Evolutionary conservation across 2,113 vertebrate species (phyloP), one percentile per base, ranked within the genome.

Genomic region (Platichthys flesus): DNA sequence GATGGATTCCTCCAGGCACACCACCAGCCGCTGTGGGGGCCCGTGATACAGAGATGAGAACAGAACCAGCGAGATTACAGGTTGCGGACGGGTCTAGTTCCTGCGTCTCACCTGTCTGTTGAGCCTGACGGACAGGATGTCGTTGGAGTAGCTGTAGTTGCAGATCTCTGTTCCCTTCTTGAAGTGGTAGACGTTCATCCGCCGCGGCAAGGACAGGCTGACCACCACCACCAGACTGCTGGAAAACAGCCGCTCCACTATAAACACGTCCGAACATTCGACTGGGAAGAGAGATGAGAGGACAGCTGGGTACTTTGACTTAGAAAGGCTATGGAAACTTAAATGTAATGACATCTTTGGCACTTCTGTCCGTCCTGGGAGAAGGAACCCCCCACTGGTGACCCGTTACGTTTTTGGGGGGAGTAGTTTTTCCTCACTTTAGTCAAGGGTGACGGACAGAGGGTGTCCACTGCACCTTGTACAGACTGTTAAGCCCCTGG

Each of bases 141-240:
- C 95, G 92, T 94, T 96, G 93, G 96, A 96, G 92, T 98, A 98
- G 94, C 96, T 97, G 84, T 98, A 98, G 90, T 97, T 98, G 79
- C 97, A 98, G 83, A 98, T 98, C 93, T 98, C 97, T 0, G 97
- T 98, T 15, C 97, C 97, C 88, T 97, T 98, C 94, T 97, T 98
- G 91, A 98, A 98, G 92, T 98, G 97, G 70, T 97, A 97, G 64
- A 98, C 96, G 16, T 98, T 98, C 97, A 98, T 98, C 51, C 97
- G 94, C 52, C 96, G 95, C 0, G 96, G 97, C 88, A 95, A 95
- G 9, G 94, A 86, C 72, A 93, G 96, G 60, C 97, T 98, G 83
- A 98, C 97, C 90, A 98, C 96, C 76, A 98, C 97, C 80, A 98
- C 97, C 91, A 98, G 93, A 83, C 97, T 98, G 93, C 97, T 98